Percentiles rank a stretch among this genome's conserved stretches.
Conservation (phyloP, 2,113 vertebrate species). For the Thomomys bottae region DNA sequence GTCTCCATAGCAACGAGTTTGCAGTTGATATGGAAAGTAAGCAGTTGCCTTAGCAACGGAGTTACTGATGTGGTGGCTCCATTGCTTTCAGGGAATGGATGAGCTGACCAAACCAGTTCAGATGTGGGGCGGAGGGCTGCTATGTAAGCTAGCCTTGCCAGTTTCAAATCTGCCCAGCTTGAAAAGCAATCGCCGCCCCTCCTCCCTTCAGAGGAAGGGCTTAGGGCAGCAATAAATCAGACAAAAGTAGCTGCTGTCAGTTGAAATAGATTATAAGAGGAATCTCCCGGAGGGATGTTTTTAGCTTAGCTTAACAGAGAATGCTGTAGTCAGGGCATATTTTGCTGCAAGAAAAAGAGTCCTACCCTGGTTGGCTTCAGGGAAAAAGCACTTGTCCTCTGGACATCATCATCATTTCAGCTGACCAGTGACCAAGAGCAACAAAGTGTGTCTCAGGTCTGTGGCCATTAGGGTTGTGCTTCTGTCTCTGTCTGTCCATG, state of each 20-base stretch:
- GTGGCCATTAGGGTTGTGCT: fast-evolving
- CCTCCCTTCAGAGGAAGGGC: not conserved
- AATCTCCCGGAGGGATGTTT: slow-evolving; percentile 65
- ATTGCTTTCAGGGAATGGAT: slow-evolving; percentile 82
- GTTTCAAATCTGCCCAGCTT: slow-evolving; percentile 54
- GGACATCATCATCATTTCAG: not conserved
- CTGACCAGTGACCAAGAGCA: not conserved
- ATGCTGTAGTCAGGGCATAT: not conserved
- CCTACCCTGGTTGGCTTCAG: not conserved
- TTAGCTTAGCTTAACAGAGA: slow-evolving; percentile 48
- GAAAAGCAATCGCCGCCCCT: slow-evolving; percentile 47
- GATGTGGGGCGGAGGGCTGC: slow-evolving; percentile 71
- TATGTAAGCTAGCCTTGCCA: slow-evolving; percentile 54
- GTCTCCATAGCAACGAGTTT: slow-evolving; percentile 94
- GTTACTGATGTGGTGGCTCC: slow-evolving; percentile 93
- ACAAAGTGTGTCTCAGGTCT: not conserved
- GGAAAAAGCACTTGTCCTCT: not conserved
- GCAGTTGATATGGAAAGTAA: slow-evolving; percentile 98
- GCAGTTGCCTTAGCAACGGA: slow-evolving; percentile 96
- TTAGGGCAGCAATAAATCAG: slow-evolving; percentile 40
- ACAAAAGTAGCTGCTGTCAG: slow-evolving; percentile 64
- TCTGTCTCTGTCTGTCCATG: not conserved
- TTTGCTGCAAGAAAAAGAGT: slow-evolving; percentile 36
- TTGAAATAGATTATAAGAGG: slow-evolving; percentile 64
- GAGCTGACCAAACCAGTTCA: slow-evolving; percentile 80